phyloP scores from a whole-genome alignment of 2,888 invertebrate species.

The Peribatodes rhomboidaria region DNA sequence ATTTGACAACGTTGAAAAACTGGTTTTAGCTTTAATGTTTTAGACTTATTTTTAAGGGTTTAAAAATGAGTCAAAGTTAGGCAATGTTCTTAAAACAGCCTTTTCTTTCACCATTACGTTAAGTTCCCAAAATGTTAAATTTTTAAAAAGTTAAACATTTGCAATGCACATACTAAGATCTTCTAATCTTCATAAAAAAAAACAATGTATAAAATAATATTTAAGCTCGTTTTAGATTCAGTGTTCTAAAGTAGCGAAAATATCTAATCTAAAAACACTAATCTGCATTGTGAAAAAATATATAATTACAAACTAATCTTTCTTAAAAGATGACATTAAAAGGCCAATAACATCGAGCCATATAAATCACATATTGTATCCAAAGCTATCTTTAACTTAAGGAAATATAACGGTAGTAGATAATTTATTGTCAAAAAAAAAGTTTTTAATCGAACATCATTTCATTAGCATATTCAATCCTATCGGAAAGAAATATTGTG shows the following conservation, averaged over 20 bases:
- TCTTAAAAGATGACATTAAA: constrained; percentile 10
- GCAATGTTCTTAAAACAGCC: too few relatives aligned
- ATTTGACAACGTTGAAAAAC: neutral
- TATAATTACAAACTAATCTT: neutral
- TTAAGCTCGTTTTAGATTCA: too few relatives aligned
- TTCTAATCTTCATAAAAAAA: too few relatives aligned
- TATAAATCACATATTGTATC: constrained; percentile 6
- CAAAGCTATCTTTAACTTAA: neutral
- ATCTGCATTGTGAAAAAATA: neutral
- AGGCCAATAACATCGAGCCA: constrained; percentile 2
- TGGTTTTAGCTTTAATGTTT: neutral
- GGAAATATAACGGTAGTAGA: constrained; percentile 19
- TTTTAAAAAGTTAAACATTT: too few relatives aligned
- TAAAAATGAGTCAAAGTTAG: too few relatives aligned
- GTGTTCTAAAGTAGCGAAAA: neutral
- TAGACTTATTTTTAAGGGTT: neutral
- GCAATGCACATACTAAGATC: too few relatives aligned
- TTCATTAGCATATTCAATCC: constrained; percentile 11
- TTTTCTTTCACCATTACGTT: too few relatives aligned
- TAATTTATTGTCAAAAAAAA: constrained; percentile 6
- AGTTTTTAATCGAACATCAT: constrained; percentile 11
- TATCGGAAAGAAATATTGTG: neutral
- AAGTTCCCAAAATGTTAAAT: too few relatives aligned
- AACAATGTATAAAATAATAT: too few relatives aligned
- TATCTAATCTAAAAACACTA: neutral